Evolutionary conservation across 2,797 vertebrate genomes (phyloP), one percentile per base, ranked within the genome.

Genomic region (Hozukius guyotensis): DNA sequence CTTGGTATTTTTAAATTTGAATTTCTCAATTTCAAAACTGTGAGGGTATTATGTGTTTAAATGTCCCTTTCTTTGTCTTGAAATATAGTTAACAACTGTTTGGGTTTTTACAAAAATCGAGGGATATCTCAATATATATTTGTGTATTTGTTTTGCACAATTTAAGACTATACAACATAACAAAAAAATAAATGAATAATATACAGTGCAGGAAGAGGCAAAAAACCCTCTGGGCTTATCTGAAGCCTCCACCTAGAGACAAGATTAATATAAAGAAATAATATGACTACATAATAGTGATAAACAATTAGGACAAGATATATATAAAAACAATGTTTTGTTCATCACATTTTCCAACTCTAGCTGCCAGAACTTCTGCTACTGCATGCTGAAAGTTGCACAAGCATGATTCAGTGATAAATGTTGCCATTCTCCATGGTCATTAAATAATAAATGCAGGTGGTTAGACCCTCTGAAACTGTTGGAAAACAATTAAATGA

Each of bases 331-430:
- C 38, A 1, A 42, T 14, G 46, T 56, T n/a, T 29, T 38, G 14
- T 20, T 49, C n/a, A 34, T 38, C 63, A 16, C 0, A 42, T 66
- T 60, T 20, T 32, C 13, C 13, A 75, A 7, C 3, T 12, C 25
- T 2, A 42, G 2, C 9, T 11, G 27, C 0, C 0, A 31, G n/a
- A 56, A 1, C 25, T 1, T n/a, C 2, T 72, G 38, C 27, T 32
- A 46, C 42, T 46, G 42, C 8, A 18, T 46, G 18, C 56, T 60
- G 4, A 46, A 32, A 46, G 18, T 1, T 65, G 2, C 49, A 29
- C 32, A 42, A 16, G 0, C 1, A 29, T 29, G 5, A 22, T 42
- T 22, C 2, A 16, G 6, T 38, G 5, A 63, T 55, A n/a, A 20
- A 18, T 5, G 2, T 2, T 24, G 8, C 34, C 42, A 62, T 34